Evolutionary conservation across 2,113 vertebrate species (phyloP).

Genomic region (Cnemophilus loriae): DNA sequence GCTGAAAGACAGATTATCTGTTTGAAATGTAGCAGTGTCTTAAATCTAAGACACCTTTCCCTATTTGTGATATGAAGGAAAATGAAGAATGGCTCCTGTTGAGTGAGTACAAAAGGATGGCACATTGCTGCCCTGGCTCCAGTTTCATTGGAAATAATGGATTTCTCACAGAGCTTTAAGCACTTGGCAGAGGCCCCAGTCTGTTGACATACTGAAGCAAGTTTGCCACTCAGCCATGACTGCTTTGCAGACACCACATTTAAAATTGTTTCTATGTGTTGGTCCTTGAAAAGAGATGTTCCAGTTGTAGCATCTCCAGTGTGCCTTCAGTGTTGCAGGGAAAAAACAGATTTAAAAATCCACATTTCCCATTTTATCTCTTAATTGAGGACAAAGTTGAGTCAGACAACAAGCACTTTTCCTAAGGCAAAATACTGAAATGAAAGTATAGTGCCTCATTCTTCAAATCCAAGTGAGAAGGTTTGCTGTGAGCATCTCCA

Average conservation of each 20-base stretch:
- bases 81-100: background rate
- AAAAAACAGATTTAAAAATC: background rate
- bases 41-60: background rate
- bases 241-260: background rate
- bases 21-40: conserved; percentile 22
- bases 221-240: background rate
- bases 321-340: background rate
- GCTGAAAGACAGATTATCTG: conserved; percentile 39
- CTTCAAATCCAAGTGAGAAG: background rate
- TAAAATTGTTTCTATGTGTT: background rate
- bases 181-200: background rate
- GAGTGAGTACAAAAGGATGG: background rate
- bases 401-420: background rate
- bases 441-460: background rate
- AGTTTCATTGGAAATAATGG: conserved; percentile 16
- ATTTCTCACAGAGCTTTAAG: background rate
- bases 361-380: background rate
- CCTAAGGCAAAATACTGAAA: background rate
- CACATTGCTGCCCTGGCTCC: background rate
- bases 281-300: background rate
- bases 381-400: background rate
- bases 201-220: background rate
- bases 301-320: background rate
- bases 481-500: background rate
- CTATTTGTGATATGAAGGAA: background rate